Base-by-base conservation (phyloP, 2,888 invertebrate species). In the Thecophora atra region DNA sequence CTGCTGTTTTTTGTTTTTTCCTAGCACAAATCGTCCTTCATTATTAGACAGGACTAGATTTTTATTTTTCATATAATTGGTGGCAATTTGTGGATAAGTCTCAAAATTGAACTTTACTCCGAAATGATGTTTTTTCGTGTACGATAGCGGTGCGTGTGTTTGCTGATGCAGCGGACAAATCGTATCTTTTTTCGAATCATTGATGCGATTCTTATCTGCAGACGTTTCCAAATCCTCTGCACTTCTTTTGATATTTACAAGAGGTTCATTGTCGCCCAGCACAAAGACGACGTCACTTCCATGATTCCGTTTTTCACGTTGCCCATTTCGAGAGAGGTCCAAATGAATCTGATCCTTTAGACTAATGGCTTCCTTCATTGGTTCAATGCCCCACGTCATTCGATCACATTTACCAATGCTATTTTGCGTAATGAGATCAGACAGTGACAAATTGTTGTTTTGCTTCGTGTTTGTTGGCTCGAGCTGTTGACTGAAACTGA, bases 1-100 rank as follows among this genome's bases (percentile, higher is more conserved):
- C 13, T 54, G 54, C 56, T 64, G 19, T 30, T 62, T 44, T 26
- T 37, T 13, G 1, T 30, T 37, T 75, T 84, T 84, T 66, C 84
- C 84, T 81, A 83, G 82, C 37, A 84, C 73, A 72, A 85, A 77
- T 51, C 28, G 30, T 13, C 37, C 37, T 54, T 85, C 85, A 70
- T 82, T 83, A 72, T 83, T 82, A 75, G 83, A 80, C 81, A 83
- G 80, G 24, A 91, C 90, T 79, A 92, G 88, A 84, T 92, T 92
- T 85, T 92, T 92, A 84, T 91, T 91, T 86, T 91, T 91, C 92
- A 92, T 91, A 83, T 92, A 92, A 86, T 92, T 92, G 79, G 90
- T 91, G 78, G 91, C 91, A 83, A 92, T 92, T 83, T 92, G 91
- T 42, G 92, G 91, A 86, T 91, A 91, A 86, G 92, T 91, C 84